phyloP scores from a whole-genome alignment of 2,113 vertebrate genomes.

The Aythya baeri region DNA sequence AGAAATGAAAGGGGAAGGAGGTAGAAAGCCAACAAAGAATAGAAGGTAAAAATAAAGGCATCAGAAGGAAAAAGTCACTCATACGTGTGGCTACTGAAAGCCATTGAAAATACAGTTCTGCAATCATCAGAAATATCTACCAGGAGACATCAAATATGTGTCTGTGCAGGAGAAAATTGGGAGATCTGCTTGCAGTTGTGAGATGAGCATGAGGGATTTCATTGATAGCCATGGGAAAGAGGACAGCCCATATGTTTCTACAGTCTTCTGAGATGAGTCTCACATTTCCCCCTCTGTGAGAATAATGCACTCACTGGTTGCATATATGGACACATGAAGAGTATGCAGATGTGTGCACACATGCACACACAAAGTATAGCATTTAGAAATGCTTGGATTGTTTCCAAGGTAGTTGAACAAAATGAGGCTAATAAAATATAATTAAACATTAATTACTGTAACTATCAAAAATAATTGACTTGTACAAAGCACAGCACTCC shows the following conservation, averaged over 20 bases:
- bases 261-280: not conserved
- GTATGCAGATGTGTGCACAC: slow-evolving; percentile 34
- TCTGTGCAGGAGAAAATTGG: not conserved
- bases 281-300: slow-evolving; percentile 13
- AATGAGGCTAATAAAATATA: slow-evolving; percentile 79
- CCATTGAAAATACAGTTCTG: not conserved
- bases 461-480: slow-evolving; percentile 81
- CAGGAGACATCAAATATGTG: not conserved
- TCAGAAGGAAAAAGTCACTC: not conserved
- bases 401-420: slow-evolving; percentile 70
- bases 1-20: not conserved
- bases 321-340: not conserved
- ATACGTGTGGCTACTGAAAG: not conserved
- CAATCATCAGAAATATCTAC: not conserved
- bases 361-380: slow-evolving; percentile 30
- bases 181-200: slow-evolving; percentile 8
- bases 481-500: slow-evolving; percentile 75
- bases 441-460: slow-evolving; percentile 81
- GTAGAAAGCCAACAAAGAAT: not conserved
- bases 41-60: not conserved
- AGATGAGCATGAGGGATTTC: not conserved
- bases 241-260: not conserved
- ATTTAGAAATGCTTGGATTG: slow-evolving; percentile 63
- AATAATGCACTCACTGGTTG: slow-evolving; percentile 13
- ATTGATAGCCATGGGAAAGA: slow-evolving; percentile 37